Evolutionary conservation across 2,113 vertebrate genomes (phyloP).

Genomic region (Pygoscelis antarcticus): DNA sequence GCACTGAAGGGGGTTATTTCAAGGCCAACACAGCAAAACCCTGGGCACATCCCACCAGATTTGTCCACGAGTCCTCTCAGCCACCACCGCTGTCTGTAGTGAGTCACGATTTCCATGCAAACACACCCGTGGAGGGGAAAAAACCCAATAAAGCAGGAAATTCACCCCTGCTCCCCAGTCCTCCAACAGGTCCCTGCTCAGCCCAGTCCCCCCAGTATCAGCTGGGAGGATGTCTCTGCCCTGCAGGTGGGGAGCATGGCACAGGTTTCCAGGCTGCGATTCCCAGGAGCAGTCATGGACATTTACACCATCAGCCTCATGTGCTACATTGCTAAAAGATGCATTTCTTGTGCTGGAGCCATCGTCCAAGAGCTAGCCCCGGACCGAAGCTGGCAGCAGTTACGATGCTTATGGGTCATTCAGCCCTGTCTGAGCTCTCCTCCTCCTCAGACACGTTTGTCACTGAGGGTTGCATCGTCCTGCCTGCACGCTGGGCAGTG

Average conservation of each 20-base stretch:
- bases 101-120: background rate
- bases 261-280: background rate
- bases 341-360: background rate
- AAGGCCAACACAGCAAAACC: background rate
- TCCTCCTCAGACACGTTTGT: rapidly evolving
- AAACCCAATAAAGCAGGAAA: background rate
- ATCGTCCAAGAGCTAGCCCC: background rate
- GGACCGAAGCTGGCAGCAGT: too few species aligned
- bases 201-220: background rate
- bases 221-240: background rate
- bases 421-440: background rate
- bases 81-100: rapidly evolving
- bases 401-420: rapidly evolving
- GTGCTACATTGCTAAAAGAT: rapidly evolving
- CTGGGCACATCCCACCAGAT: background rate
- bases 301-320: background rate
- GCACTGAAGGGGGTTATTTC: background rate
- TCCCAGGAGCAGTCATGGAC: background rate
- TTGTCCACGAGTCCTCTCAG: background rate
- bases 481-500: background rate
- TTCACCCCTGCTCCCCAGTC: background rate
- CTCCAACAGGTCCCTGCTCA: background rate
- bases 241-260: rapidly evolving
- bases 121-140: background rate
- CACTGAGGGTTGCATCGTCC: too few species aligned